Conservation (phyloP, 2,797 vertebrate genomes). For the Acrossocheilus fasciatus region DNA sequence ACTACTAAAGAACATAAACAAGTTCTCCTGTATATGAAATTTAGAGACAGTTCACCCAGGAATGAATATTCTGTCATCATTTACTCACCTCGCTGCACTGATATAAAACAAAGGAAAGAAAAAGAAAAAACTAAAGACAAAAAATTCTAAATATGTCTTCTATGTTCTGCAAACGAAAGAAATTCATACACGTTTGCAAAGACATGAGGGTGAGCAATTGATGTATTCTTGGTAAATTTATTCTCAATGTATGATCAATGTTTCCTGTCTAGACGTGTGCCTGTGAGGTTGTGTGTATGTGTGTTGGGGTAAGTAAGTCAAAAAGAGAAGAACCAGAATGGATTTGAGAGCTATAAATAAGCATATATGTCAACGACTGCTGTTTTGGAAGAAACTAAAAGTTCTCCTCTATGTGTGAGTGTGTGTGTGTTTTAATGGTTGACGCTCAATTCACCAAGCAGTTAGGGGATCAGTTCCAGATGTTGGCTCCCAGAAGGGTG, state of each 20-base stretch:
- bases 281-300: constrained; percentile 25
- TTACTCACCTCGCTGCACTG: neutral
- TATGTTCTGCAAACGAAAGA: neutral
- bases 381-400: constrained; percentile 35
- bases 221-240: constrained; percentile 49
- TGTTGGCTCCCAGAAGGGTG: constrained; percentile 43
- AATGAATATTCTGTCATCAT: neutral
- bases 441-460: constrained; percentile 44
- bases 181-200: neutral
- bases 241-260: constrained; percentile 39
- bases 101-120: neutral
- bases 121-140: neutral
- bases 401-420: constrained; percentile 13
- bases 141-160: neutral
- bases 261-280: constrained; percentile 65
- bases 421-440: constrained; percentile 40
- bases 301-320: constrained; percentile 5
- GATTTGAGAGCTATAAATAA: constrained; percentile 51
- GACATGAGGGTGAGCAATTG: neutral
- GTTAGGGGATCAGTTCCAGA: constrained; percentile 61
- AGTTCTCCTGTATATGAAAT: neutral
- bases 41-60: neutral
- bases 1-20: neutral
- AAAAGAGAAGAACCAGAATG: constrained; percentile 33
- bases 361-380: constrained; percentile 43